Conservation (phyloP, 2,888 invertebrate genomes). For the Calliphora vomitoria region DNA sequence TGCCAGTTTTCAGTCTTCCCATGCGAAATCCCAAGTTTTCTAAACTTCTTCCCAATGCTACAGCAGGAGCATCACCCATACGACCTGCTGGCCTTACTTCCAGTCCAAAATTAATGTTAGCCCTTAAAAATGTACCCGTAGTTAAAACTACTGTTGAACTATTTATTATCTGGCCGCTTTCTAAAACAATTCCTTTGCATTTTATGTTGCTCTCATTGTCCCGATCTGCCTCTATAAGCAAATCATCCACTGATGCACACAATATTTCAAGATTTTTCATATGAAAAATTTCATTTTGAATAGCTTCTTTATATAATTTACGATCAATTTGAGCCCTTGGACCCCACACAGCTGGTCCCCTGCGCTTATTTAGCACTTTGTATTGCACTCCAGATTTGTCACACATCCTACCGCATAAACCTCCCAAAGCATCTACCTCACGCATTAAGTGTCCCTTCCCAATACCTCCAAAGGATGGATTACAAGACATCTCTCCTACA, state of each 20-base stretch:
- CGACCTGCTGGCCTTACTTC: conserved; percentile 91
- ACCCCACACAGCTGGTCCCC: conserved; percentile 96
- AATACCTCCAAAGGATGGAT: conserved; percentile 96
- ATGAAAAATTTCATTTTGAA: conserved; percentile 90
- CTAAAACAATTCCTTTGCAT: conserved; percentile 81
- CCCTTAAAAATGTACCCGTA: conserved; percentile 95
- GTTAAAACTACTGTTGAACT: conserved; percentile 91
- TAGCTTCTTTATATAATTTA: conserved; percentile 89
- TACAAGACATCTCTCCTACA: conserved; percentile 97
- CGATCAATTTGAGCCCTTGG: conserved; percentile 95
- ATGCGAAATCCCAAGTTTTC: conserved; percentile 89
- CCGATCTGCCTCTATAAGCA: conserved; percentile 85
- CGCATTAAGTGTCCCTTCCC: conserved; percentile 95
- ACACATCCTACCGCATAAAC: conserved; percentile 92
- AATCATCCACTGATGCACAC: conserved; percentile 90
- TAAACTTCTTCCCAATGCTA: conserved; percentile 91
- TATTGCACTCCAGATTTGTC: conserved; percentile 93
- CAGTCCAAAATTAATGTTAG: conserved; percentile 92
- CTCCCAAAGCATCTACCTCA: conserved; percentile 95
- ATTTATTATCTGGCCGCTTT: conserved; percentile 86
- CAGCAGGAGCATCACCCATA: conserved; percentile 91
- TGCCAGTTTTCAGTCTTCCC: conserved; percentile 94
- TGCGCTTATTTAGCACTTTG: conserved; percentile 90
- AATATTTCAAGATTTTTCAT: conserved; percentile 88
- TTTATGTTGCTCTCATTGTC: conserved; percentile 36